Percentiles rank a stretch among this genome's conserved stretches.
phyloP scores from a whole-genome alignment of 2,888 invertebrate genomes.

The Mystacides longicornis region DNA sequence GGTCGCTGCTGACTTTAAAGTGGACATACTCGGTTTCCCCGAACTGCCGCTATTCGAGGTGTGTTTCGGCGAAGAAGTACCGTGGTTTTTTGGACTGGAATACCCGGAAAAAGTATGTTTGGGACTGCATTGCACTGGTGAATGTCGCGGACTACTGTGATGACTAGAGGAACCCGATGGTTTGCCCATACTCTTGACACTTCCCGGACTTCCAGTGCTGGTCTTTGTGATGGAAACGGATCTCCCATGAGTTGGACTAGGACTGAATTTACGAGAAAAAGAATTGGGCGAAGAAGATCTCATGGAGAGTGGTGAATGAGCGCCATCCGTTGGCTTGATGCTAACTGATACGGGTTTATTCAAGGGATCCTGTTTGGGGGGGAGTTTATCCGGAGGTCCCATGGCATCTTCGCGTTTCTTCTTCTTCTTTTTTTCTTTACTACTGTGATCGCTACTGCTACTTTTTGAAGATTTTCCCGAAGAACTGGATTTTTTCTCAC shows the following conservation, averaged over 20 bases:
- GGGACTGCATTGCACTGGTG: slow-evolving; percentile 69
- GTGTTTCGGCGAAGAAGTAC: slow-evolving; percentile 74
- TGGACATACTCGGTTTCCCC: slow-evolving; percentile 85
- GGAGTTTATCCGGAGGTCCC: slow-evolving; percentile 78
- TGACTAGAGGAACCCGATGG: slow-evolving; percentile 47
- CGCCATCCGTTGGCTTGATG: slow-evolving; percentile 58
- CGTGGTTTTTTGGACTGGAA: slow-evolving; percentile 72
- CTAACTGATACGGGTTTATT: slow-evolving; percentile 67
- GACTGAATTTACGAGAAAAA: slow-evolving; percentile 60
- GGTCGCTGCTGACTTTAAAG: slow-evolving; percentile 71
- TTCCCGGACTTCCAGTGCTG: slow-evolving; percentile 45
- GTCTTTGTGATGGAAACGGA: slow-evolving; percentile 58
- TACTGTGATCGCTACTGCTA: slow-evolving; percentile 32
- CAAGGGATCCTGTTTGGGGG: slow-evolving; percentile 63
- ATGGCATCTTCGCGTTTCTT: slow-evolving; percentile 68
- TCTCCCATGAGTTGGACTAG: slow-evolving; percentile 63
- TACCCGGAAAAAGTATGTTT: slow-evolving; percentile 61
- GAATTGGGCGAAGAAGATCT: slow-evolving; percentile 60
- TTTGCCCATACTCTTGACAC: slow-evolving; percentile 41
- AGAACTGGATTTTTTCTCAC: slow-evolving; percentile 43
- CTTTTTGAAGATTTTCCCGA: slow-evolving; percentile 35
- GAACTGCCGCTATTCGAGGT: slow-evolving; percentile 58
- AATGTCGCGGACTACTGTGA: slow-evolving; percentile 66
- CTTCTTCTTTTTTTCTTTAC: slow-evolving; percentile 66
- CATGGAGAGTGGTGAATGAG: slow-evolving; percentile 50